Evolutionary conservation across 2,888 invertebrate genomes (phyloP).

Genomic region (Hymenopus coronatus): DNA sequence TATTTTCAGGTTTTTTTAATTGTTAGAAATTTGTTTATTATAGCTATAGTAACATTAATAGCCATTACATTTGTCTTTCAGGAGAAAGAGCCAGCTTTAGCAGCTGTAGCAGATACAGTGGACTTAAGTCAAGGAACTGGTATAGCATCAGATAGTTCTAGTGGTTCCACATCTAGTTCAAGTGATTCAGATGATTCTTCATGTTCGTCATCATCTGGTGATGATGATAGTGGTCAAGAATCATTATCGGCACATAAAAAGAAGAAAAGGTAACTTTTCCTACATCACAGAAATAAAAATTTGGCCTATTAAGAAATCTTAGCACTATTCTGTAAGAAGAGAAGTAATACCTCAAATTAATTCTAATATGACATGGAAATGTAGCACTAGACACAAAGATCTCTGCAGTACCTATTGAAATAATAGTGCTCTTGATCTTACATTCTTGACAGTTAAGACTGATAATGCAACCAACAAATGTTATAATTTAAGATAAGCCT

Average conservation of each 20-base stretch:
- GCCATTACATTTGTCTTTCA: slow-evolving; percentile 37
- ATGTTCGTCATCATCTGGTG: slow-evolving; percentile 43
- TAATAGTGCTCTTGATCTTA: too few species aligned
- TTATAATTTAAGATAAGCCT: too few species aligned
- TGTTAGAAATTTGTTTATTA: background rate
- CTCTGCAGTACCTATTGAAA: too few species aligned
- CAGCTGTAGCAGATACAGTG: slow-evolving; percentile 74
- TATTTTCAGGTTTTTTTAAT: background rate
- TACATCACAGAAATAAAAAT: too few species aligned
- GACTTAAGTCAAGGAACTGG: slow-evolving; percentile 85
- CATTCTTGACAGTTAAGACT: too few species aligned
- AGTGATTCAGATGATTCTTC: slow-evolving; percentile 49
- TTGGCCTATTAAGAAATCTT: too few species aligned
- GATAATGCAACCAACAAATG: too few species aligned
- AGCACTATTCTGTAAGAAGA: too few species aligned
- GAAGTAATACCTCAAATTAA: too few species aligned
- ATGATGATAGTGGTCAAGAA: slow-evolving; percentile 77
- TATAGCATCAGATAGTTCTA: slow-evolving; percentile 91
- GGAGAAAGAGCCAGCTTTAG: slow-evolving; percentile 74
- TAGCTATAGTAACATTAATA: background rate
- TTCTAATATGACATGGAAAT: too few species aligned
- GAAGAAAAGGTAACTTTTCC: slow-evolving; percentile 18
- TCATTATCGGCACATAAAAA: slow-evolving; percentile 79
- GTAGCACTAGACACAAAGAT: too few species aligned
- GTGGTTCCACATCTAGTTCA: slow-evolving; percentile 71